These are phyloP conservation scores for Ditylenchus dipsaci DNA, from an alignment of 1,140 invertebrate species.

Conservation along the genomic window DNA sequence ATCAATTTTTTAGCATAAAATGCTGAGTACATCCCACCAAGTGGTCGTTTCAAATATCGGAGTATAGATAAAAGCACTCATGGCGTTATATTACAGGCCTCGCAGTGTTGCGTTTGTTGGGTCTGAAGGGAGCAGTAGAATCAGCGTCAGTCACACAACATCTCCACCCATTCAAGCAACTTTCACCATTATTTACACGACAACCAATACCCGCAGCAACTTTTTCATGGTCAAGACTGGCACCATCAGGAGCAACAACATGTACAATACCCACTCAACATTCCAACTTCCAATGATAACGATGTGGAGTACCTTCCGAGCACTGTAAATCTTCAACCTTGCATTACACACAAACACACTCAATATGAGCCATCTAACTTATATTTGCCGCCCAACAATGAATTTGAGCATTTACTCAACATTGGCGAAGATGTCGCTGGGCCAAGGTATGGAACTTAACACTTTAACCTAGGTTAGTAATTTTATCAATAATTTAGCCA, in stretches of 20 bases:
- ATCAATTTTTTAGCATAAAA: neutral
- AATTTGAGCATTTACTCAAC: neutral
- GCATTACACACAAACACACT: neutral
- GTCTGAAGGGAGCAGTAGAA: neutral
- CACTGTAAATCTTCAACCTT: neutral
- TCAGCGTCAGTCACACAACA: neutral
- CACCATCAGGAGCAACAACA: neutral
- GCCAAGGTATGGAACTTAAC: neutral
- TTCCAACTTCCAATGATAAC: neutral
- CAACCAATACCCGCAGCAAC: neutral
- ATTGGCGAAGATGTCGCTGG: neutral
- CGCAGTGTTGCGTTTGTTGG: slow-evolving; percentile 1
- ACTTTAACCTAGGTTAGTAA: neutral
- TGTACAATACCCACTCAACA: neutral
- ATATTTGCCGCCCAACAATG: neutral
- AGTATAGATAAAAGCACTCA: neutral
- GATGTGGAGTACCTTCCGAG: neutral
- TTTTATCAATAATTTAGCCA: neutral
- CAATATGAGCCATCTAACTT: neutral
- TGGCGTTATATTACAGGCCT: neutral
- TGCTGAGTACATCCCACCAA: neutral
- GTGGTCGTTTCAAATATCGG: neutral
- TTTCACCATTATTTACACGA: neutral
- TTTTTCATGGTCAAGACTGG: neutral
- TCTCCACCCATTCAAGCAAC: neutral